Evolutionary conservation across 2,888 invertebrate species (phyloP).

Genomic region (Agriopis leucophaearia): DNA sequence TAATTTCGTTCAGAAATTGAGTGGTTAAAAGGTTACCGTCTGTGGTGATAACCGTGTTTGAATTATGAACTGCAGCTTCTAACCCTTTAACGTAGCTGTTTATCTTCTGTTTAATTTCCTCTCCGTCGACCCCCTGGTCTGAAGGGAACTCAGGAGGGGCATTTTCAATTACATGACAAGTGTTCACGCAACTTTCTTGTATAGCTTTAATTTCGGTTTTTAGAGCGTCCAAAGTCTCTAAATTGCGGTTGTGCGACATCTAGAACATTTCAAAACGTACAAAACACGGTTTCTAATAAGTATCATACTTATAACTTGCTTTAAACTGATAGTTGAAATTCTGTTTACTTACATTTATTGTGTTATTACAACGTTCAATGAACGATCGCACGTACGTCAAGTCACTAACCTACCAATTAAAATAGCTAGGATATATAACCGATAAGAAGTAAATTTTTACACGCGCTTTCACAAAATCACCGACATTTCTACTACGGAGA

Average conservation of each 20-base stretch:
- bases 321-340: neutral
- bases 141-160: slow-evolving; percentile 52
- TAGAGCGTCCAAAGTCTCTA: slow-evolving; percentile 59
- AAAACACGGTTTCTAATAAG: neutral
- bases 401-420: too few relatives aligned
- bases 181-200: slow-evolving; percentile 63
- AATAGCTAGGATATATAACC: too few relatives aligned
- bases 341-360: neutral
- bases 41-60: slow-evolving; percentile 61
- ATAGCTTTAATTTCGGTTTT: slow-evolving; percentile 66
- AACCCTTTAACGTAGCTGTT: slow-evolving; percentile 69
- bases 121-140: slow-evolving; percentile 16
- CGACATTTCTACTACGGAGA: too few relatives aligned
- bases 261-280: slow-evolving; percentile 46
- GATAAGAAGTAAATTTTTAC: too few relatives aligned
- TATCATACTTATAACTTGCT: neutral
- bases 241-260: slow-evolving; percentile 64
- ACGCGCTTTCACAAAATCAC: too few relatives aligned
- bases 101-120: slow-evolving; percentile 58
- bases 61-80: slow-evolving; percentile 62
- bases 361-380: too few relatives aligned
- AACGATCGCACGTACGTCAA: too few relatives aligned
- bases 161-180: slow-evolving; percentile 68
- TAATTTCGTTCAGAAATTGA: slow-evolving; percentile 70
- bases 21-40: slow-evolving; percentile 70